phyloP scores from a whole-genome alignment of 2,888 invertebrate species.

The Ctena decussata region DNA sequence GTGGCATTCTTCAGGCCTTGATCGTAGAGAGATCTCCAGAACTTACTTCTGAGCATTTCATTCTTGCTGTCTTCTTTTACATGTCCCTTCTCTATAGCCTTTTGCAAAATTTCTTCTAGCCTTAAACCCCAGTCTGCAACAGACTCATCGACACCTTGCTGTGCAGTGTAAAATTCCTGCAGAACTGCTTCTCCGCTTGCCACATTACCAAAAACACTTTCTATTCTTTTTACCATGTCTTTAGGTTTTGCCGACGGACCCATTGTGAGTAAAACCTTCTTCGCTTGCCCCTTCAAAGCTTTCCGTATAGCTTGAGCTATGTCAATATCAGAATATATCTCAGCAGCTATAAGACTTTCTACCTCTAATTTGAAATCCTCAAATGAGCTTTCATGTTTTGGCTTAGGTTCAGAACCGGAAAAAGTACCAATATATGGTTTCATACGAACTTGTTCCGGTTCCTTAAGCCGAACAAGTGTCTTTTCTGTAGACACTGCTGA shows the following conservation, averaged over 20 bases:
- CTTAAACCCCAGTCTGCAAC: not conserved
- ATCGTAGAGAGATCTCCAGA: too few relatives aligned
- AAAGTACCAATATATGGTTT: not conserved
- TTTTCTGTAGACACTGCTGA: not conserved
- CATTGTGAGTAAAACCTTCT: too few relatives aligned
- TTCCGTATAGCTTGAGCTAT: not conserved
- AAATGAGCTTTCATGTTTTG: not conserved
- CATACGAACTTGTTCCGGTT: too few relatives aligned
- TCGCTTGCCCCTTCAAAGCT: not conserved
- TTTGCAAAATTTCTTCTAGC: too few relatives aligned
- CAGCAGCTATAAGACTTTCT: not conserved
- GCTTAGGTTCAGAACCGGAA: not conserved
- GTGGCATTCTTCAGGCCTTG: too few relatives aligned
- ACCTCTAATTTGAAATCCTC: not conserved
- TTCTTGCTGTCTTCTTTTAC: too few relatives aligned
- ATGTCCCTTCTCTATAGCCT: too few relatives aligned
- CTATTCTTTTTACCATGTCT: not conserved
- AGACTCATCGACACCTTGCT: not conserved
- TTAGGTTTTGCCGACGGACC: not conserved
- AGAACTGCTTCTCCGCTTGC: not conserved
- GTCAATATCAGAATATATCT: not conserved
- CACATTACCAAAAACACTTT: too few relatives aligned
- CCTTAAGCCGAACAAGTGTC: not conserved
- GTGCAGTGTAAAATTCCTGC: not conserved
- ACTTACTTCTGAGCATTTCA: too few relatives aligned